Conservation (phyloP, 1,140 invertebrate species). For the Euwallacea fornicatus region DNA sequence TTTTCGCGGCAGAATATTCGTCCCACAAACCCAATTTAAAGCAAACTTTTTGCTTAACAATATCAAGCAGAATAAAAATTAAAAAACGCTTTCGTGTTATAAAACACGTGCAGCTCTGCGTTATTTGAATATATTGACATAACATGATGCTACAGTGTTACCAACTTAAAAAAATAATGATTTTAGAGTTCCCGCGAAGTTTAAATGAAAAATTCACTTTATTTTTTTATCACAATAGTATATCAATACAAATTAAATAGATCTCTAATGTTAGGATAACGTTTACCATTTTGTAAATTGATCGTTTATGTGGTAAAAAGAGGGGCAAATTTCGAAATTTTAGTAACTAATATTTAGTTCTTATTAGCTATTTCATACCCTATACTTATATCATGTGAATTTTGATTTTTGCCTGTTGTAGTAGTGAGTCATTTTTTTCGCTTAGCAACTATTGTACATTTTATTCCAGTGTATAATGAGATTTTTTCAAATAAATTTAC, state of each 20-base stretch:
- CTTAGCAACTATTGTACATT: slow-evolving; percentile 32
- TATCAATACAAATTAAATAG: slow-evolving; percentile 28
- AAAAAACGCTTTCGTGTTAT: too few relatives aligned
- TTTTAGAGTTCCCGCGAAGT: too few relatives aligned
- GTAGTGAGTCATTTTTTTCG: slow-evolving; percentile 3
- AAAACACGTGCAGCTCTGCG: too few relatives aligned
- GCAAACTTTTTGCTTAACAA: too few relatives aligned
- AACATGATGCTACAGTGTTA: too few relatives aligned
- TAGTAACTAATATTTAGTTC: slow-evolving; percentile 38
- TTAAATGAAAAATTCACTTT: too few relatives aligned
- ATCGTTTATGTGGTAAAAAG: slow-evolving; percentile 2
- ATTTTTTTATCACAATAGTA: too few relatives aligned
- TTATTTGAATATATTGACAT: too few relatives aligned
- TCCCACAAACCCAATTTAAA: too few relatives aligned
- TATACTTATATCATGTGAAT: slow-evolving; percentile 13
- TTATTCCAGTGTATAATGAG: slow-evolving; percentile 24
- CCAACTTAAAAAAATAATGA: too few relatives aligned
- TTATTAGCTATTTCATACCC: slow-evolving; percentile 1
- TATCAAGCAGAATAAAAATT: too few relatives aligned
- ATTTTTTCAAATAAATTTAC: slow-evolving; percentile 15
- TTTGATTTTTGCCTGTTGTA: slow-evolving; percentile 27
- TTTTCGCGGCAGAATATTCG: too few relatives aligned
- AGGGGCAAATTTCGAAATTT: slow-evolving; percentile 28
- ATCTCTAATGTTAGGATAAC: slow-evolving; percentile 31
- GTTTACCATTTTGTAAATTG: slow-evolving; percentile 9